phyloP scores from a whole-genome alignment of 2,797 vertebrate species.

The Carduelis carduelis region DNA sequence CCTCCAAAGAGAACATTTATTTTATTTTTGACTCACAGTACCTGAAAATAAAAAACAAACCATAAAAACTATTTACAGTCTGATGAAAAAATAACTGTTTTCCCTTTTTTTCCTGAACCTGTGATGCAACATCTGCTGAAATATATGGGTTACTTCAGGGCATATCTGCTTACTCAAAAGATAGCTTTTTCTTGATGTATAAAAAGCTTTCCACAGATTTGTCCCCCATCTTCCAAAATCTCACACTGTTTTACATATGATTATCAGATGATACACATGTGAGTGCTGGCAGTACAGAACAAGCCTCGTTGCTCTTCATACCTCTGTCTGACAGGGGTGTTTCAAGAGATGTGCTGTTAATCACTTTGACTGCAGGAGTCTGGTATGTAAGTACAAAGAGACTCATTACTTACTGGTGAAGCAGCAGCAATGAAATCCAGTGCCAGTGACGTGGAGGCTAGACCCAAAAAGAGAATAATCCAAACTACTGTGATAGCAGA shows the following conservation, averaged over 20 bases:
- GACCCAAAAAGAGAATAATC: background rate
- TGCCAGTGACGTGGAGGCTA: background rate
- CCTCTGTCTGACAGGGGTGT: background rate
- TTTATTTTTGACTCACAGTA: background rate
- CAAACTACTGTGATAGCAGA: background rate
- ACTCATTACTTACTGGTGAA: background rate
- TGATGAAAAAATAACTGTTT: background rate
- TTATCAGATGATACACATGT: background rate
- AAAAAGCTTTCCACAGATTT: background rate
- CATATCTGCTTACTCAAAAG: background rate
- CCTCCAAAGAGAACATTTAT: background rate
- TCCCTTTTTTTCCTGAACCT: background rate
- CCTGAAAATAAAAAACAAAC: background rate
- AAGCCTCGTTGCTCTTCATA: background rate
- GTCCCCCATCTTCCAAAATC: background rate
- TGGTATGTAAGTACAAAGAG: background rate
- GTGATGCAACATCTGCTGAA: background rate
- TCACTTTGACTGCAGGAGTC: background rate
- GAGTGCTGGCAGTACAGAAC: background rate
- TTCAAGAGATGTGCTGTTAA: background rate
- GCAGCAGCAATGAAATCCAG: background rate
- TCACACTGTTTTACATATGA: background rate
- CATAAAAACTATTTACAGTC: background rate
- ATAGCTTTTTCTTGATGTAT: background rate
- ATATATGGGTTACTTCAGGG: background rate